Percentiles rank a stretch among this genome's conserved stretches.
Evolutionary conservation across 2,113 vertebrate species (phyloP).

Genomic region (Caranx ignobilis): DNA sequence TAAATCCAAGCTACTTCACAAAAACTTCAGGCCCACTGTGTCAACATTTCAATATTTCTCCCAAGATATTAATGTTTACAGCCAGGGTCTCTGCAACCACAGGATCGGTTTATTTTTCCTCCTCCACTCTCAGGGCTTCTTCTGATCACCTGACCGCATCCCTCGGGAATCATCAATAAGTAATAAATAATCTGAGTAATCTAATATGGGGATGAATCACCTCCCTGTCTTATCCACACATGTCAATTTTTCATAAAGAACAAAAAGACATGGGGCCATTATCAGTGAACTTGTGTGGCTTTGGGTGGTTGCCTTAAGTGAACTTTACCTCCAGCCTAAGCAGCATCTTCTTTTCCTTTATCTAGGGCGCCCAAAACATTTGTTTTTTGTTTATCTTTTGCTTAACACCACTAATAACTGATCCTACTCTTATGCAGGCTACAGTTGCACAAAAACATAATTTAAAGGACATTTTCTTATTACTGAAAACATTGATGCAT

Average conservation of each 20-base stretch:
- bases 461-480: constrained; percentile 1
- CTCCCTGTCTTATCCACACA: constrained; percentile 3
- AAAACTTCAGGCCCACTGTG: constrained; percentile 17
- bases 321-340: constrained; percentile 5
- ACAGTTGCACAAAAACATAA: background rate
- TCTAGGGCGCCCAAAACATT: constrained; percentile 5
- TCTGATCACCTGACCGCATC: constrained; percentile 24
- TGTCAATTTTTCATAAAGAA: constrained; percentile 15
- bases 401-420: constrained; percentile 16
- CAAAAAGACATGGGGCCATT: constrained; percentile 26
- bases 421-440: constrained; percentile 3
- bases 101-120: constrained; percentile 27
- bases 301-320: constrained; percentile 10
- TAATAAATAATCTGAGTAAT: constrained; percentile 33
- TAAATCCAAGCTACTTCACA: constrained; percentile 47
- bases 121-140: constrained; percentile 15
- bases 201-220: constrained; percentile 32
- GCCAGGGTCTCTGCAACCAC: constrained; percentile 12
- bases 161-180: constrained; percentile 18
- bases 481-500: background rate
- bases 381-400: constrained; percentile 1
- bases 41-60: constrained; percentile 54
- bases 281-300: constrained; percentile 12
- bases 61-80: constrained; percentile 62
- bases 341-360: constrained; percentile 28